phyloP scores from a whole-genome alignment of 1,140 invertebrate genomes.

The Pygmarrhopalites habei region DNA sequence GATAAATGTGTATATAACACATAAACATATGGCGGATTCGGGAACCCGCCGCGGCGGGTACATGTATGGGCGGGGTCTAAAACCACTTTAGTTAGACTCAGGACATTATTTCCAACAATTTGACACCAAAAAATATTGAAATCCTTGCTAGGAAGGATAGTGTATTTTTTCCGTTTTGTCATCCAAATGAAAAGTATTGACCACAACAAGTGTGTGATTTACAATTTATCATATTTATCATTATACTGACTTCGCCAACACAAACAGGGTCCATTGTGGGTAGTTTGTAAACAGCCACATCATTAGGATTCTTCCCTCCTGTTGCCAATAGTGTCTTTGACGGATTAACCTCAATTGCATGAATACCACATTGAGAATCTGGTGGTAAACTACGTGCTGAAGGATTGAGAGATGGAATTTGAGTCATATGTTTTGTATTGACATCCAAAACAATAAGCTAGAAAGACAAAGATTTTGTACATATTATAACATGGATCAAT shows the following conservation, averaged over 20 bases:
- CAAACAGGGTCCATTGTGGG: slow-evolving; percentile 89
- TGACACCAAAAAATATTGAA: no score
- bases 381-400: slow-evolving; percentile 42
- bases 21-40: no score
- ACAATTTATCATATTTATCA: no score
- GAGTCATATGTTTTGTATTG: slow-evolving; percentile 64
- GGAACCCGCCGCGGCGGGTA: no score
- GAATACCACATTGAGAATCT: slow-evolving; percentile 75
- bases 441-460: slow-evolving; percentile 79
- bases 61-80: no score
- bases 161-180: not conserved
- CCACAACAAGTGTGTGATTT: not conserved
- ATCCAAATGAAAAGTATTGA: no score
- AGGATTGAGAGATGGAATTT: slow-evolving; percentile 67
- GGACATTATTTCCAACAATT: no score
- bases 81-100: no score
- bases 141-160: no score
- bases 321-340: slow-evolving; percentile 83
- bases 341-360: slow-evolving; percentile 90
- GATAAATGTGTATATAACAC: no score
- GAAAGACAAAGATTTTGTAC: slow-evolving; percentile 33
- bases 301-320: slow-evolving; percentile 82
- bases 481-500: no score
- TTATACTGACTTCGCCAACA: slow-evolving; percentile 66
- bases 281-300: slow-evolving; percentile 84